Conservation (phyloP, 2,888 invertebrate genomes). For the Podabrus alpinus region DNA sequence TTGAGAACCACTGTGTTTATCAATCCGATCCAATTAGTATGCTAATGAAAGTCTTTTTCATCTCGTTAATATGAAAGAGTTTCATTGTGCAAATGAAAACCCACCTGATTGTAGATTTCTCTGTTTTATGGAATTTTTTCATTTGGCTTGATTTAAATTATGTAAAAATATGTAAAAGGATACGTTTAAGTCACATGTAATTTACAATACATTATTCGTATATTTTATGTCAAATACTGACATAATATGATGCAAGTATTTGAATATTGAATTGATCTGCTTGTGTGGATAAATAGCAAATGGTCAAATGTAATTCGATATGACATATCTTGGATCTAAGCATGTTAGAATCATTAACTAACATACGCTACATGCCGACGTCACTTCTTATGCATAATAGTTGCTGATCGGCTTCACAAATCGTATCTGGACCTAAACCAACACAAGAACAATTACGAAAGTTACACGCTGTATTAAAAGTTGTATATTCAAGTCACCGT, state of each 20-base stretch:
- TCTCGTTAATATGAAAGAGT: not conserved
- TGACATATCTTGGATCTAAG: conserved; percentile 50
- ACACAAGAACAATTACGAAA: not conserved
- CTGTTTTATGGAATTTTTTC: not conserved
- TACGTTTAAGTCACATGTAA: not conserved
- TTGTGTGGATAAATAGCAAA: conserved; percentile 14
- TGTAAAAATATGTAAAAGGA: not conserved
- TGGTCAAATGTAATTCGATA: conserved; percentile 42
- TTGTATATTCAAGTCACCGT: not conserved
- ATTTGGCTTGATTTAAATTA: not conserved
- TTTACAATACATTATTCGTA: not conserved
- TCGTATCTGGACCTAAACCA: conserved; percentile 1
- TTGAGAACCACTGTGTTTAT: not conserved
- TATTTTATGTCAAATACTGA: conserved; percentile 5
- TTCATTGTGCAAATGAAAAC: not conserved
- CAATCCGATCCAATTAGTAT: not conserved
- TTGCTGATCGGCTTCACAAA: conserved; percentile 3
- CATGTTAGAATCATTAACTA: conserved; percentile 42
- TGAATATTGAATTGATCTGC: conserved; percentile 19
- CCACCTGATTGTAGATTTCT: not conserved
- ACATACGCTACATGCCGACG: conserved; percentile 27
- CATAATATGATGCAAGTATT: conserved; percentile 12
- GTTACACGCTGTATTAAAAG: not conserved
- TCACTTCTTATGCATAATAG: not conserved
- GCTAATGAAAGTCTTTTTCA: not conserved